These are phyloP conservation scores for Synanthedon vespiformis DNA, from an alignment of 2,888 invertebrate species.

Conservation along the genomic window DNA sequence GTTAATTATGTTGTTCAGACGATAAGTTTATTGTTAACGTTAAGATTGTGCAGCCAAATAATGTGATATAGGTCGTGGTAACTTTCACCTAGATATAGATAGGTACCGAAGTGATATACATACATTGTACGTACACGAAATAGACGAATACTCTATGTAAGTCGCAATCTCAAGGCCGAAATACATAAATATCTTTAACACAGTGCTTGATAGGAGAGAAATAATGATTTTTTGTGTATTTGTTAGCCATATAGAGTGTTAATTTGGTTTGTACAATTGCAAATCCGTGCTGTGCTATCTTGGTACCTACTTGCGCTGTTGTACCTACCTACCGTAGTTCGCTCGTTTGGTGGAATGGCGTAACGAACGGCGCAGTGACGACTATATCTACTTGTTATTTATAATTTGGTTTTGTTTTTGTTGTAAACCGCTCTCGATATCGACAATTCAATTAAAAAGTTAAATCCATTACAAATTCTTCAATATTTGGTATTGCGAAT, in stretches of 20 bases:
- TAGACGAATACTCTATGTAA: slow-evolving; percentile 51
- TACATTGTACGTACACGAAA: slow-evolving; percentile 37
- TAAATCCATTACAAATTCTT: too few species aligned
- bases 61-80: slow-evolving; percentile 56
- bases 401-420: not conserved
- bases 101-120: slow-evolving; percentile 29
- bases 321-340: not conserved
- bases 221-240: too few species aligned
- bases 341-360: not conserved
- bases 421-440: too few species aligned
- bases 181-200: slow-evolving; percentile 50
- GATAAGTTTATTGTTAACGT: not conserved
- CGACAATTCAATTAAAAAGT: too few species aligned
- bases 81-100: slow-evolving; percentile 70
- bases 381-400: not conserved
- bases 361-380: not conserved
- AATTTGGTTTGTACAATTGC: not conserved
- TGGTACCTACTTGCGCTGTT: not conserved
- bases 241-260: too few species aligned
- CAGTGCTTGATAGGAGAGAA: not conserved
- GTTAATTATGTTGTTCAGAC: slow-evolving; percentile 4
- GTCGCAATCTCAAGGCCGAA: slow-evolving; percentile 67
- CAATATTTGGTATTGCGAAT: too few species aligned
- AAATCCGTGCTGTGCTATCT: not conserved
- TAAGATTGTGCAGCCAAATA: slow-evolving; percentile 16